These are phyloP conservation scores for Lutjanus erythropterus DNA, from an alignment of 2,113 vertebrate genomes.

Conservation along the genomic window DNA sequence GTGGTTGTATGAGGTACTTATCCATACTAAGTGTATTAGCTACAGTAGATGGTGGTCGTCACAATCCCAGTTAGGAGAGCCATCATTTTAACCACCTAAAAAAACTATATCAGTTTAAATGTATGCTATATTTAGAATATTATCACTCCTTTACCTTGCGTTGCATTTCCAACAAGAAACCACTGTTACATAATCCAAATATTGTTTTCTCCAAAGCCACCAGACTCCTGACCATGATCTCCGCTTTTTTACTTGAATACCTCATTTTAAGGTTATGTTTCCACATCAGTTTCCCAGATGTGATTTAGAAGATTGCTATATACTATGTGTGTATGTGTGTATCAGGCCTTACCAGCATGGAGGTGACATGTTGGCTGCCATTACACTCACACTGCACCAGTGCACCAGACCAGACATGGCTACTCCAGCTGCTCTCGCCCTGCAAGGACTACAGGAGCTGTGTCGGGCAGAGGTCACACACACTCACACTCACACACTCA, in stretches of 20 bases:
- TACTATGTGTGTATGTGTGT: not conserved
- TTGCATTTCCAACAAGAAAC: too few species aligned
- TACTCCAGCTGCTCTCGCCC: constrained; percentile 89
- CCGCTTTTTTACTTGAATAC: not conserved
- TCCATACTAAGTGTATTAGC: too few species aligned
- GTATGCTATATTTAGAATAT: too few species aligned
- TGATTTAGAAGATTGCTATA: not conserved
- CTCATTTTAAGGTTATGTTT: not conserved
- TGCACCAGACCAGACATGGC: constrained; percentile 90
- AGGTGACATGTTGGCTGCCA: constrained; percentile 95
- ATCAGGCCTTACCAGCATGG: constrained; percentile 95
- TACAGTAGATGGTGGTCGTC: too few species aligned
- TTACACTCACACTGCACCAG: constrained; percentile 89
- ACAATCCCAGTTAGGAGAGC: too few species aligned
- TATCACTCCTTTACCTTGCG: too few species aligned
- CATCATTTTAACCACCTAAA: too few species aligned
- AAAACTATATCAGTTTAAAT: too few species aligned
- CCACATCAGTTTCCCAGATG: not conserved
- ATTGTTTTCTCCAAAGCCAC: too few species aligned
- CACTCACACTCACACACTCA: not conserved
- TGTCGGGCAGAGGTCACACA: constrained; percentile 92
- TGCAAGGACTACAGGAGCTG: constrained; percentile 93
- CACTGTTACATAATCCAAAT: too few species aligned
- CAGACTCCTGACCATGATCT: too few species aligned
- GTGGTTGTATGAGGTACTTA: too few species aligned